A percentile compares a stretch with the other conserved stretches of the same genome.
Conservation (phyloP, 64 coral and sea anemone species). For the Pocillopora damicornis region DNA sequence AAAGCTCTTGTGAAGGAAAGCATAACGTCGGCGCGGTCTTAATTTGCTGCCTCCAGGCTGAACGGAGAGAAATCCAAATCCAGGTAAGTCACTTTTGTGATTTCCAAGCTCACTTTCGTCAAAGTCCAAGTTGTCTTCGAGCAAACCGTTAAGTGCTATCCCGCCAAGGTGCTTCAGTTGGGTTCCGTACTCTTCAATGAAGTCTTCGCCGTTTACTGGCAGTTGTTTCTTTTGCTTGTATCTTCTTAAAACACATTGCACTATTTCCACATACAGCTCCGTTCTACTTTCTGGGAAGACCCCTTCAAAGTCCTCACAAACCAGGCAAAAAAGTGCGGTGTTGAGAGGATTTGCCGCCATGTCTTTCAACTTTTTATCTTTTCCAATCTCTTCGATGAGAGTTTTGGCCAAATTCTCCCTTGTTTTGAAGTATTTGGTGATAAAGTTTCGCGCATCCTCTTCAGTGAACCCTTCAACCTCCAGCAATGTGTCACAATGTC, state of each 20-base stretch:
- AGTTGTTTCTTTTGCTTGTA: conserved; percentile 8
- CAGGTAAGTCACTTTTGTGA: background rate
- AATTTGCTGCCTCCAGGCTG: conserved; percentile 32
- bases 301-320: background rate
- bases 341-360: background rate
- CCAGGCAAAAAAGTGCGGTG: background rate
- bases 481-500: conserved; percentile 10
- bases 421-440: background rate
- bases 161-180: background rate
- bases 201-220: background rate
- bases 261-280: conserved; percentile 3
- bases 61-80: conserved; percentile 47
- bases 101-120: conserved; percentile 1
- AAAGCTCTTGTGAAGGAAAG: conserved; percentile 47
- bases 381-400: background rate
- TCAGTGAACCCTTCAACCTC: conserved; percentile 36
- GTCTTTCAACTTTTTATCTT: background rate
- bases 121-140: background rate
- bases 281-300: background rate
- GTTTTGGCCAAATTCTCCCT: background rate
- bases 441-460: background rate
- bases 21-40: conserved; percentile 12
- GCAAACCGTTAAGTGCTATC: background rate
- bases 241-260: background rate
- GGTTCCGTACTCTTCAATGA: background rate